These are phyloP conservation scores for Hipposideros larvatus DNA, from an alignment of 2,797 vertebrate species.

Conservation along the genomic window DNA sequence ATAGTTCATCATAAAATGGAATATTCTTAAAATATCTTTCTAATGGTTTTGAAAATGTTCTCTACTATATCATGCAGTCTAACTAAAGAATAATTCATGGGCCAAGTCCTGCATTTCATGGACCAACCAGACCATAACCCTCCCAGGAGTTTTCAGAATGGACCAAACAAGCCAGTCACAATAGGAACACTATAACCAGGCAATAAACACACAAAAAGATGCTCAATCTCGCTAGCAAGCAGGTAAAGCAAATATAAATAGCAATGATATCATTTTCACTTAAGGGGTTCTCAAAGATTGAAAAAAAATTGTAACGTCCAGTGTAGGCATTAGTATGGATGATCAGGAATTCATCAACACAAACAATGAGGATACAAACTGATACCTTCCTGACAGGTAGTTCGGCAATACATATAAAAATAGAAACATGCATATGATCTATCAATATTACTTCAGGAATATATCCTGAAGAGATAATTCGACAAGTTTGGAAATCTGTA, in stretches of 20 bases:
- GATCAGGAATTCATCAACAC: not conserved
- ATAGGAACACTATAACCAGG: not conserved
- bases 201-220: not conserved
- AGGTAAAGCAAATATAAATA: slow-evolving; percentile 44
- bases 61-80: not conserved
- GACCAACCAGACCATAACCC: slow-evolving; percentile 47
- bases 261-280: slow-evolving; percentile 6
- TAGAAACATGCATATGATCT: not conserved
- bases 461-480: slow-evolving; percentile 3
- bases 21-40: slow-evolving; percentile 44
- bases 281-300: slow-evolving; percentile 8
- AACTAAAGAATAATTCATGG: slow-evolving; percentile 59
- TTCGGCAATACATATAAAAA: not conserved
- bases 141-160: slow-evolving; percentile 31
- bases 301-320: not conserved
- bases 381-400: not conserved
- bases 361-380: not conserved
- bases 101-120: slow-evolving; percentile 46
- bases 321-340: not conserved
- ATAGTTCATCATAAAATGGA: slow-evolving; percentile 16
- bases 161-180: slow-evolving; percentile 40
- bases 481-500: not conserved
- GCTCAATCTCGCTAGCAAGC: slow-evolving; percentile 17
- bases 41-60: slow-evolving; percentile 2
- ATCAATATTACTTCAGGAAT: not conserved